phyloP scores from a whole-genome alignment of 2,888 invertebrate species.

The Marronus borbonicus region DNA sequence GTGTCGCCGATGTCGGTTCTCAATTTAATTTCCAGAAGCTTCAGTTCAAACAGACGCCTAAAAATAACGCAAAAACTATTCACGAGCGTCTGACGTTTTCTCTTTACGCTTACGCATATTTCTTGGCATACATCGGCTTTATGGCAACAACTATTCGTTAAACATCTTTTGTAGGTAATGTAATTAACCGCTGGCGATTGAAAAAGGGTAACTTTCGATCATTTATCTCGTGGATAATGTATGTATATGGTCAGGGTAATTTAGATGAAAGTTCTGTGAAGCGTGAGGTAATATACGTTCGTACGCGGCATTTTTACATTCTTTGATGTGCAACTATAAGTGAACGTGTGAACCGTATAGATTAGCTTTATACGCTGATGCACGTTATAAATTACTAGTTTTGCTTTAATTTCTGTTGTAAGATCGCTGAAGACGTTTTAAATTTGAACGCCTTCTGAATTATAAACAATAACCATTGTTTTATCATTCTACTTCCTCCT shows the following conservation, averaged over 20 bases:
- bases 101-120: conserved; percentile 2
- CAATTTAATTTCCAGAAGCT: not conserved
- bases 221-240: conserved; percentile 15
- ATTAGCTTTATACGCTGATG: not conserved
- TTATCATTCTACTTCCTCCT: too few relatives aligned
- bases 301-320: conserved; percentile 3
- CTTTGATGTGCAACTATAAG: conserved; percentile 16
- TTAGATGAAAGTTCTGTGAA: conserved; percentile 20
- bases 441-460: too few relatives aligned
- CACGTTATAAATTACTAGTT: not conserved
- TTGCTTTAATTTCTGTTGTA: not conserved
- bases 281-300: conserved; percentile 11
- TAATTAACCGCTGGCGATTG: conserved; percentile 18
- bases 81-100: not conserved
- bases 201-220: conserved; percentile 32
- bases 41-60: not conserved
- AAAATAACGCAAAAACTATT: not conserved
- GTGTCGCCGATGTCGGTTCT: not conserved
- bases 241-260: conserved; percentile 27
- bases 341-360: conserved; percentile 9
- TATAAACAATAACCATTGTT: too few relatives aligned
- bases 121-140: not conserved
- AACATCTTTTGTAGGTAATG: not conserved
- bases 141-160: not conserved
- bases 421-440: too few relatives aligned